Percentiles rank a stretch among this genome's conserved stretches.
Conservation (phyloP, 1,140 invertebrate species). For the Geopemphigus sp. region DNA sequence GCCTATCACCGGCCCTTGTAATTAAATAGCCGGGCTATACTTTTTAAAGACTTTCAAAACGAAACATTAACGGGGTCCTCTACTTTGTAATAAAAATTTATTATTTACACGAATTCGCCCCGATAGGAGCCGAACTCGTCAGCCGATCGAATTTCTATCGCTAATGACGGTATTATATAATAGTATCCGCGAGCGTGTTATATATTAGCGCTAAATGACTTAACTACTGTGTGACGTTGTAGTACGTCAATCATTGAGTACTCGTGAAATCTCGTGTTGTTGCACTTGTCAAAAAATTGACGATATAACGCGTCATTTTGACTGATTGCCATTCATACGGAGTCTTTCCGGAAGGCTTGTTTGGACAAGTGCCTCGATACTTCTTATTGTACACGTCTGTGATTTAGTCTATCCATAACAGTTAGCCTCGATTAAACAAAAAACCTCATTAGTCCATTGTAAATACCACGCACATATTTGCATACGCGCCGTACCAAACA, state of each 20-base stretch:
- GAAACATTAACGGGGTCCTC: not conserved
- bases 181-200: not conserved
- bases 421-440: constrained; percentile 5
- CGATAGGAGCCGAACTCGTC: not conserved
- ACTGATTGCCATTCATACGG: constrained; percentile 35
- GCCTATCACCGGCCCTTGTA: not conserved
- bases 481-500: constrained; percentile 19
- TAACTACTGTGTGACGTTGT: not conserved
- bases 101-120: not conserved
- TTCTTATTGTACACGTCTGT: constrained; percentile 20
- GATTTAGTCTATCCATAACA: constrained; percentile 4
- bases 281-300: constrained; percentile 35
- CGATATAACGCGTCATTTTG: not conserved
- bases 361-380: constrained; percentile 34
- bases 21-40: constrained; percentile 20
- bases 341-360: constrained; percentile 43
- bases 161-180: not conserved
- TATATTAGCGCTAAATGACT: not conserved
- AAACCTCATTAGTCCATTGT: constrained; percentile 38
- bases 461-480: constrained; percentile 19
- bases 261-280: not conserved
- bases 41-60: constrained; percentile 6
- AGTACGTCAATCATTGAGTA: constrained; percentile 6
- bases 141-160: not conserved
- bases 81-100: not conserved